A percentile compares a stretch with the other conserved stretches of the same genome.
Conservation (phyloP, 1,140 invertebrate species). For the Penaeus chinensis region DNA sequence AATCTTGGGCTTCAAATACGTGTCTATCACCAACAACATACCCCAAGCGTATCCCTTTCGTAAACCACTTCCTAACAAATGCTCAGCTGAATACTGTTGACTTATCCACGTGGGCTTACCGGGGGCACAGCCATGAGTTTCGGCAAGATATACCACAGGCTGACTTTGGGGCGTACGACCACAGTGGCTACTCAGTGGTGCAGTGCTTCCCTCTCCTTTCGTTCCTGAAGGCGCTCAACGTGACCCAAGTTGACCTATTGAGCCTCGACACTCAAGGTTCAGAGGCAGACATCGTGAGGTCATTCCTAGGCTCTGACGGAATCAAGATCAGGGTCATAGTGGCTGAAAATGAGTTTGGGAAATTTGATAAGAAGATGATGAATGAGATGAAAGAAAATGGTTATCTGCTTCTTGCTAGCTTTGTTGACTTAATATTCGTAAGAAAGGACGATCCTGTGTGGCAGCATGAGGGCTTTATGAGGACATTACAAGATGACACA, state of each 20-base stretch:
- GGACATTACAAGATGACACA: too few species aligned
- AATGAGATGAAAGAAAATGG: constrained; percentile 10
- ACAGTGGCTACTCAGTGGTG: constrained; percentile 67
- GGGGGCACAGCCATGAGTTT: constrained; percentile 28
- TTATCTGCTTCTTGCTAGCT: constrained; percentile 7
- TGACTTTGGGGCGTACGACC: too few species aligned
- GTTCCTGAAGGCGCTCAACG: constrained; percentile 79
- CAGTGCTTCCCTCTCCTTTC: constrained; percentile 86
- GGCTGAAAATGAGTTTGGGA: constrained; percentile 34
- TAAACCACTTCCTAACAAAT: not conserved
- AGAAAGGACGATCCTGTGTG: constrained; percentile 12
- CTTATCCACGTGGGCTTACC: not conserved
- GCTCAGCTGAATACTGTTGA: not conserved
- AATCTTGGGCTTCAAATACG: constrained; percentile 60
- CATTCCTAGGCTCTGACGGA: constrained; percentile 6
- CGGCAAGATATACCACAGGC: not conserved
- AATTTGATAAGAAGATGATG: constrained; percentile 14
- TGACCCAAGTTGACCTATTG: constrained; percentile 78
- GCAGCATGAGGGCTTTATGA: too few species aligned
- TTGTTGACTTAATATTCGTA: constrained; percentile 13
- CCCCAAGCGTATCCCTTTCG: constrained; percentile 44
- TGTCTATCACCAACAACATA: constrained; percentile 74
- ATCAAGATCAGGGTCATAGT: constrained; percentile 42
- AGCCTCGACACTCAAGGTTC: constrained; percentile 76
- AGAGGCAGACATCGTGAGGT: constrained; percentile 69